Evolutionary conservation across 2,113 vertebrate species (phyloP).

Genomic region (Anser cygnoides): DNA sequence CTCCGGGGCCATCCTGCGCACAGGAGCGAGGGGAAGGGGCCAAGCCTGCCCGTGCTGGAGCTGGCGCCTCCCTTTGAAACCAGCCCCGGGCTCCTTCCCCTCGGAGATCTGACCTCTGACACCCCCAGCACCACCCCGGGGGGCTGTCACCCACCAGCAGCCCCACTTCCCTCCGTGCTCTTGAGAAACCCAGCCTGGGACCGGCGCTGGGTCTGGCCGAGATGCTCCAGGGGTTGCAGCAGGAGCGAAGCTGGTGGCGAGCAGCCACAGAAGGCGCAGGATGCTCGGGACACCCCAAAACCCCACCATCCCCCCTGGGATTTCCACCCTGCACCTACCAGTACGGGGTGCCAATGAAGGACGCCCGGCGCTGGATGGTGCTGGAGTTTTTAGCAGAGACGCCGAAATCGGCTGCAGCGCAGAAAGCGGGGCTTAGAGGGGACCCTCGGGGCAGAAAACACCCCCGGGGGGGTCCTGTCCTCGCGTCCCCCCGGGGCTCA

Average conservation of each 20-base stretch:
- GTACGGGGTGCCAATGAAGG: slow-evolving; percentile 79
- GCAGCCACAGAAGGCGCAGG: rapidly evolving
- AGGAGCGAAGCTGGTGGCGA: rapidly evolving
- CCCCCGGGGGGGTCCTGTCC: rapidly evolving
- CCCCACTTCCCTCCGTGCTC: neutral
- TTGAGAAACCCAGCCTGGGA: neutral
- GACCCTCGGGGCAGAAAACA: neutral
- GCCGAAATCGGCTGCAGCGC: slow-evolving; percentile 73
- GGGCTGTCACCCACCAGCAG: neutral
- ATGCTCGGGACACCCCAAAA: neutral
- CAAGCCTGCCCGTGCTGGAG: neutral
- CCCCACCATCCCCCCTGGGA: neutral
- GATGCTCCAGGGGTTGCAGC: neutral
- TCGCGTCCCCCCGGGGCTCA: neutral
- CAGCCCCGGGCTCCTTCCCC: neutral
- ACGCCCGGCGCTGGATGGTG: slow-evolving; percentile 68
- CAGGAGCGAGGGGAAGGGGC: neutral
- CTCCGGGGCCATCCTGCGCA: slow-evolving; percentile 77
- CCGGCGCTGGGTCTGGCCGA: rapidly evolving
- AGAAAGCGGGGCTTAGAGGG: rapidly evolving
- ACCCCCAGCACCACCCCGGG: neutral
- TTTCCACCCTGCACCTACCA: slow-evolving; percentile 57
- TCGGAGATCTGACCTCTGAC: neutral
- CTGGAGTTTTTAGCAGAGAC: slow-evolving; percentile 76
- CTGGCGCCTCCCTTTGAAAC: neutral